phyloP scores from a whole-genome alignment of 2,888 invertebrate genomes.

The Ectropis crepuscularia region DNA sequence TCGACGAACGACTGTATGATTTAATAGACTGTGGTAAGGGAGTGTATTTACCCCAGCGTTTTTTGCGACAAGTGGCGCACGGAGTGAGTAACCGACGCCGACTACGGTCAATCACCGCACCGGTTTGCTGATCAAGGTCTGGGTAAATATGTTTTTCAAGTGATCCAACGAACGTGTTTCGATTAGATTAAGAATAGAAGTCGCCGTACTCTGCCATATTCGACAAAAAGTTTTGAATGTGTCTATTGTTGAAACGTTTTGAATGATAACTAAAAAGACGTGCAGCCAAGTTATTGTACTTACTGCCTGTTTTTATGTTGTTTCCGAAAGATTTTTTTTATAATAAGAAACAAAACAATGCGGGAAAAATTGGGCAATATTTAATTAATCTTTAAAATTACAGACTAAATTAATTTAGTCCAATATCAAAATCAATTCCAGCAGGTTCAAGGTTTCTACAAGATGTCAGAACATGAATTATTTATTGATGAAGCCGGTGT shows the following conservation, averaged over 20 bases:
- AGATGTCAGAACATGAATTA: no score
- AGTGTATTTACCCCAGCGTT: constrained; percentile 46
- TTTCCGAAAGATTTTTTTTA: no score
- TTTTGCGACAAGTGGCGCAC: constrained; percentile 54
- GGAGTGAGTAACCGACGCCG: constrained; percentile 68
- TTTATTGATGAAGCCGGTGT: background rate
- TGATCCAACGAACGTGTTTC: constrained; percentile 40
- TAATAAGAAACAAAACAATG: no score
- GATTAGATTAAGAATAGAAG: constrained; percentile 36
- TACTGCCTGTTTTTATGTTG: no score
- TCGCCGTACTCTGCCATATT: constrained; percentile 10
- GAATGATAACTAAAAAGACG: background rate
- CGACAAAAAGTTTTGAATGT: constrained; percentile 3
- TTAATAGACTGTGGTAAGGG: no score
- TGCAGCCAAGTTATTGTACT: background rate
- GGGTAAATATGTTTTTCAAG: constrained; percentile 52
- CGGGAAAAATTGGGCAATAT: no score
- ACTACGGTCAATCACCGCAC: constrained; percentile 72
- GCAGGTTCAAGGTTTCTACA: background rate
- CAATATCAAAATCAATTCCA: no score
- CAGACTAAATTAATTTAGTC: no score
- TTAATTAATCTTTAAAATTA: no score
- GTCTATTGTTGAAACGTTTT: background rate
- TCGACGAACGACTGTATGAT: no score
- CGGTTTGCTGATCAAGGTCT: constrained; percentile 66